These are phyloP conservation scores for Galeopterus variegatus DNA, from an alignment of 2,113 vertebrate species.

Conservation along the genomic window DNA sequence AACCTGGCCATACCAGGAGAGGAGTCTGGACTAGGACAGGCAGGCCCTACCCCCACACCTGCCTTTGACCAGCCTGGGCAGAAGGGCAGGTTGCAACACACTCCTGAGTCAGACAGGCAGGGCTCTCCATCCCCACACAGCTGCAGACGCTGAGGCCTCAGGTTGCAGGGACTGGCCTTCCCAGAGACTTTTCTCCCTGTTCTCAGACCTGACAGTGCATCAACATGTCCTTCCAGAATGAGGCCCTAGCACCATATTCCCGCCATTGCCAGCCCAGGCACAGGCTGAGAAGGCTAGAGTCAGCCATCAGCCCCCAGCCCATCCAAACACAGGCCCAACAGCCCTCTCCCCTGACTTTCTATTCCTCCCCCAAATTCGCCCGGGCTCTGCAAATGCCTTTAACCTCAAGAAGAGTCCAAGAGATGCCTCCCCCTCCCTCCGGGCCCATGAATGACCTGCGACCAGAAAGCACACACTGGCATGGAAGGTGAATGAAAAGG, in stretches of 20 bases:
- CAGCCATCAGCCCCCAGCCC: not conserved
- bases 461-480: not conserved
- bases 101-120: slow-evolving; percentile 19
- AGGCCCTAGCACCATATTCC: not conserved
- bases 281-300: not conserved
- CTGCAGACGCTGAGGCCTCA: not conserved
- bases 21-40: not conserved
- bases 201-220: not conserved
- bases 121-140: not conserved
- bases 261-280: not conserved
- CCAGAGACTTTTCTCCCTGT: not conserved
- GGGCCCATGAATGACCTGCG: not conserved
- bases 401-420: not conserved
- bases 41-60: not conserved
- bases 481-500: not conserved
- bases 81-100: not conserved
- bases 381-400: not conserved
- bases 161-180: not conserved
- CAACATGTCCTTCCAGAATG: not conserved
- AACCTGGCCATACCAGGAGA: not conserved
- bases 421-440: not conserved
- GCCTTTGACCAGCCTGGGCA: not conserved
- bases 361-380: not conserved
- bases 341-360: not conserved
- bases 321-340: not conserved